Evolutionary conservation across 2,797 vertebrate genomes (phyloP).

Genomic region (Eulemur albifrons): DNA sequence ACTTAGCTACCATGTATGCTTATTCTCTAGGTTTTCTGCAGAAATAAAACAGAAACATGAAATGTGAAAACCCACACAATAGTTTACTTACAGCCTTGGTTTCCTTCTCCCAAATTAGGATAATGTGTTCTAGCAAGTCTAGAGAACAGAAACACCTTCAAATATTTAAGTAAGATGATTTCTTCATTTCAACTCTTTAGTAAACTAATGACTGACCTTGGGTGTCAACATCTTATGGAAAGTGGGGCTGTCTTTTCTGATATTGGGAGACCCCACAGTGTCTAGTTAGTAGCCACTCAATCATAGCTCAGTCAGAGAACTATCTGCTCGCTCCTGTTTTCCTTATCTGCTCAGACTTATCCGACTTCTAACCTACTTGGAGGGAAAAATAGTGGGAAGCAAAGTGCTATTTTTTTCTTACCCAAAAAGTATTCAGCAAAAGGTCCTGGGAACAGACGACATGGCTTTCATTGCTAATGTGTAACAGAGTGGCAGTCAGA

Average conservation of each 20-base stretch:
- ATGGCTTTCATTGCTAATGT: background rate
- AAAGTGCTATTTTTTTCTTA: background rate
- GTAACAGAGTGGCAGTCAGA: background rate
- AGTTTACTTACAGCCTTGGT: background rate
- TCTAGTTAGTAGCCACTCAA: background rate
- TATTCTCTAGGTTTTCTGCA: background rate
- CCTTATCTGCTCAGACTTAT: background rate
- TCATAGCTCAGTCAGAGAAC: background rate
- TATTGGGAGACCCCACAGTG: background rate
- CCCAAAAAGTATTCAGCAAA: background rate
- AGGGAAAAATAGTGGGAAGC: background rate
- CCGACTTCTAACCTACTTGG: background rate
- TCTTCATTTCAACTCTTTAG: background rate
- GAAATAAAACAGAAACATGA: constrained; percentile 22
- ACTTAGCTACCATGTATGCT: background rate
- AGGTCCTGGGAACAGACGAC: background rate
- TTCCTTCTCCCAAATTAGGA: background rate
- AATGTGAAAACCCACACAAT: background rate
- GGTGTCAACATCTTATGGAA: background rate
- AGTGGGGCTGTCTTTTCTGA: background rate
- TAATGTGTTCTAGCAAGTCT: background rate
- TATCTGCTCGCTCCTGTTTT: background rate
- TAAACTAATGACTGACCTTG: background rate
- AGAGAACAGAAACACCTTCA: background rate
- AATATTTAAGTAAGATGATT: background rate